Conservation (phyloP, 1,140 invertebrate genomes). For the Lepidurus packardi region DNA sequence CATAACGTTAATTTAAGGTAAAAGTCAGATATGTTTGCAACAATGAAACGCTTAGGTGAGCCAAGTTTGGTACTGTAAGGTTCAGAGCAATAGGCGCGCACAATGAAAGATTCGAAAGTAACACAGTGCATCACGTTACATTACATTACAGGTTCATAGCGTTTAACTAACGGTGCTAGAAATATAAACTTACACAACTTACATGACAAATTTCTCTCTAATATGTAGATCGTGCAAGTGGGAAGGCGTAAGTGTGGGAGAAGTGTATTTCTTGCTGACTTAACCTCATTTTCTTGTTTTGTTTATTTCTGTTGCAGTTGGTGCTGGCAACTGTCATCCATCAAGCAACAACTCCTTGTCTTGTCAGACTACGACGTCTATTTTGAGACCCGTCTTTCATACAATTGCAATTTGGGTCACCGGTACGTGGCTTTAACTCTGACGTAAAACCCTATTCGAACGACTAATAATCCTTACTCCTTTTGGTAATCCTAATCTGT, state of each 20-base stretch:
- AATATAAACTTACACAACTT: no score
- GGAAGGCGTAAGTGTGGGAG: not conserved
- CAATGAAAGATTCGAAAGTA: no score
- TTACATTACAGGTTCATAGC: no score
- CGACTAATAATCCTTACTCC: not conserved
- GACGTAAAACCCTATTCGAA: not conserved
- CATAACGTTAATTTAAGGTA: no score
- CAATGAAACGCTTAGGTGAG: no score
- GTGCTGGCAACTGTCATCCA: conserved; percentile 12
- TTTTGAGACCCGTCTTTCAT: conserved; percentile 6
- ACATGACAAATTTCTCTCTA: not conserved
- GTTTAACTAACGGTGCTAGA: no score
- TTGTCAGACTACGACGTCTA: not conserved
- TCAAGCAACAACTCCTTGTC: conserved; percentile 8
- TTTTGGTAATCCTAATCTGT: not conserved
- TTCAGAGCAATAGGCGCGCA: no score
- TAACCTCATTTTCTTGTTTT: conserved; percentile 13
- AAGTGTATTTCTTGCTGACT: not conserved
- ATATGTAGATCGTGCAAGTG: not conserved
- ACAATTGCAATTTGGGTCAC: conserved; percentile 19
- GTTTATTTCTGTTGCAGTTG: conserved; percentile 22
- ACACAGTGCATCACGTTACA: no score
- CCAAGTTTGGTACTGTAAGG: no score
- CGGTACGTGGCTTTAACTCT: not conserved
- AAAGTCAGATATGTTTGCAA: no score